Conservation (phyloP, 2,113 vertebrate genomes). For the Cygnus buccinator region DNA sequence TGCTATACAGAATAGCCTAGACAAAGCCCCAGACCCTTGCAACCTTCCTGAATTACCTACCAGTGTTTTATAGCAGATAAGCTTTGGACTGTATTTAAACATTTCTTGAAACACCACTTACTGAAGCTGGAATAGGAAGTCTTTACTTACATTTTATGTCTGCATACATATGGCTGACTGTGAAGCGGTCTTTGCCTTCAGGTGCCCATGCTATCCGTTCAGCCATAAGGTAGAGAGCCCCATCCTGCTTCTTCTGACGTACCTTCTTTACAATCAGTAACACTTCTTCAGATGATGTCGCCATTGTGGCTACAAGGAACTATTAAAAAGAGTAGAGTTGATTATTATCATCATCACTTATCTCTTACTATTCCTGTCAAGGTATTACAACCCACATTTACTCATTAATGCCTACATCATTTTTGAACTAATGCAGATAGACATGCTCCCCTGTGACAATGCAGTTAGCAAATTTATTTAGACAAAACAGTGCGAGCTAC, state of each 20-base stretch:
- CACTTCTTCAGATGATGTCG: conserved; percentile 97
- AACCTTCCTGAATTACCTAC: background rate
- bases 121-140: background rate
- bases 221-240: conserved; percentile 96
- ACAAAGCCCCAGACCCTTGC: background rate
- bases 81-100: background rate
- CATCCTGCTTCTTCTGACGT: conserved; percentile 97
- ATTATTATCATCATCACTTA: background rate
- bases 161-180: conserved; percentile 94
- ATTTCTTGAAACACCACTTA: rapidly evolving
- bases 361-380: background rate
- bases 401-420: background rate
- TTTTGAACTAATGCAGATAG: background rate
- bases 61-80: rapidly evolving
- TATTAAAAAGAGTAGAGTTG: conserved; percentile 1
- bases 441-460: background rate
- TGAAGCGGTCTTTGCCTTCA: conserved; percentile 97
- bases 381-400: background rate
- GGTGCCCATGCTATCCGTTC: conserved; percentile 97
- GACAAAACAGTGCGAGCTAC: background rate
- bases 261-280: conserved; percentile 95
- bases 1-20: background rate
- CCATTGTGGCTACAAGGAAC: conserved; percentile 79
- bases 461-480: background rate
- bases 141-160: conserved; percentile 95